Percentiles rank a stretch among this genome's conserved stretches.
phyloP scores from a whole-genome alignment of 2,797 vertebrate genomes.

The Taeniopygia guttata region DNA sequence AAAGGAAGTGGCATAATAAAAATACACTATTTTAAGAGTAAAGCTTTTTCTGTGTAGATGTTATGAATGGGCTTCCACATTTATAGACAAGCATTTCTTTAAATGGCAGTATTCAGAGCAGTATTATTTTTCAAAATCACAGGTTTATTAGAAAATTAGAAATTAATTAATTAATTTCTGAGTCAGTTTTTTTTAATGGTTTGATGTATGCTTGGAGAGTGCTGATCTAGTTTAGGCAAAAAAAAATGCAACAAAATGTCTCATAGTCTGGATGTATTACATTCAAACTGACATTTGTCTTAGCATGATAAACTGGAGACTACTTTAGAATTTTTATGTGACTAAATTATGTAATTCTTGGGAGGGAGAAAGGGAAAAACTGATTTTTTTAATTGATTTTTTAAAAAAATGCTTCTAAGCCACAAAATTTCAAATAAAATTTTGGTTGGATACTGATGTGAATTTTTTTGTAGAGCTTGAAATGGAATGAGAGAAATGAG shows the following conservation, averaged over 20 bases:
- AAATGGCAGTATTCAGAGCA: neutral
- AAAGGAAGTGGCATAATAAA: neutral
- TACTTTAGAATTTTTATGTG: neutral
- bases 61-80: neutral
- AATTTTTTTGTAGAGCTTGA: neutral
- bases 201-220: neutral
- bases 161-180: neutral
- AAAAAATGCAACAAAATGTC: neutral
- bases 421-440: neutral
- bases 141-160: neutral
- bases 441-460: neutral
- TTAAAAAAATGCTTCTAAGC: neutral
- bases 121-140: neutral
- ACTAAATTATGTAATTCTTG: neutral
- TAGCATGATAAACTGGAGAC: neutral
- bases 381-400: neutral
- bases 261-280: neutral
- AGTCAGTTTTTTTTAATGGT: neutral
- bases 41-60: neutral
- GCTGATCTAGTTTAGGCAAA: neutral
- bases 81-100: neutral
- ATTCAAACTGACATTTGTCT: neutral
- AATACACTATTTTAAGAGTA: neutral
- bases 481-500: neutral
- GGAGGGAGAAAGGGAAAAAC: neutral